Conservation (phyloP, 2,797 vertebrate genomes). For the Danio kyathit region DNA sequence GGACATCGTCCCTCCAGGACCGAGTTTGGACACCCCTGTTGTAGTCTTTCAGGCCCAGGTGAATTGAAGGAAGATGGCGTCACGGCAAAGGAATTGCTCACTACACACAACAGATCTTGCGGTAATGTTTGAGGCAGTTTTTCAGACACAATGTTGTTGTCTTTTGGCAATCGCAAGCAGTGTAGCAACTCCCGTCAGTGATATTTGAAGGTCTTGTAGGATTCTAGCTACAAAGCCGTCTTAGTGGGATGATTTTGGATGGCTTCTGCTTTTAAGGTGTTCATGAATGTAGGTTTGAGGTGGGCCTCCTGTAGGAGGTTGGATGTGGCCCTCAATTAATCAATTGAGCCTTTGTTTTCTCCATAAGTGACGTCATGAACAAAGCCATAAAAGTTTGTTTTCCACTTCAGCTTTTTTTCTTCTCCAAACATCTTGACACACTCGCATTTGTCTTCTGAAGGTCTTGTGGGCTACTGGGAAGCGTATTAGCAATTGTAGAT, state of each 20-base stretch:
- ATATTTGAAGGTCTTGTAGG: constrained; percentile 21
- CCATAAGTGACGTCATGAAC: constrained; percentile 38
- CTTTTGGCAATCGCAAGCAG: background rate
- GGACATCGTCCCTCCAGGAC: too few species aligned
- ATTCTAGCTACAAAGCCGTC: background rate
- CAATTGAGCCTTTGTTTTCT: constrained; percentile 31
- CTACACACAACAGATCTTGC: background rate
- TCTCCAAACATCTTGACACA: constrained; percentile 1
- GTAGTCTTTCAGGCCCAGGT: constrained; percentile 14
- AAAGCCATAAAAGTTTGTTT: constrained; percentile 59
- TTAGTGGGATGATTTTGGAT: constrained; percentile 1
- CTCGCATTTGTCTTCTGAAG: constrained; percentile 4
- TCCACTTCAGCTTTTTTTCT: constrained; percentile 42
- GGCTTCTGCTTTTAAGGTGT: constrained; percentile 29
- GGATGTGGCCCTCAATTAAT: constrained; percentile 17
- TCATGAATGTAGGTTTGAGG: constrained; percentile 32
- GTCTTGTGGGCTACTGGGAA: constrained; percentile 43
- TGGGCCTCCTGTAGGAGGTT: background rate
- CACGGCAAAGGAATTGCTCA: background rate
- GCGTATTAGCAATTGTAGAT: constrained; percentile 55
- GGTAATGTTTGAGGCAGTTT: background rate
- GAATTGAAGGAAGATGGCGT: background rate
- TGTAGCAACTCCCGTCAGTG: constrained; percentile 13
- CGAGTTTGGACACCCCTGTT: background rate
- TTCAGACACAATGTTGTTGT: background rate